Percentiles rank a stretch among this genome's conserved stretches.
Evolutionary conservation across 1,140 invertebrate species (phyloP).

Genomic region (Trachelipus rathkii): DNA sequence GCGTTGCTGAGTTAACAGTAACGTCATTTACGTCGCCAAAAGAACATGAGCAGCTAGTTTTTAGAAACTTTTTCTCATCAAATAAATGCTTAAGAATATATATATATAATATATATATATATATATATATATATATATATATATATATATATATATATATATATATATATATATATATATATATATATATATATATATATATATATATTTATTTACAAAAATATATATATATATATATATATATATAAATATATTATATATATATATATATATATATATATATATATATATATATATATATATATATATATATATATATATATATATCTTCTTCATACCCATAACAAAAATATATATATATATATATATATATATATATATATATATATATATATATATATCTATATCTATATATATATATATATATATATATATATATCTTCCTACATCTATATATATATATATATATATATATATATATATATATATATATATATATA

Average conservation of each 20-base stretch:
- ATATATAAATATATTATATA: neutral
- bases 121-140: neutral
- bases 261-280: no score
- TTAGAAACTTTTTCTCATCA: no score
- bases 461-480: neutral
- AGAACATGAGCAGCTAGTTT: no score
- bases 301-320: neutral
- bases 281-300: no score
- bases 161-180: neutral
- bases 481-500: neutral
- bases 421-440: neutral
- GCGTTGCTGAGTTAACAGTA: no score
- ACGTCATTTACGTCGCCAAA: no score
- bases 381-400: neutral
- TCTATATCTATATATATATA: neutral
- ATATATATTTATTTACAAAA: neutral
- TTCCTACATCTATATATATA: neutral
- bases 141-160: neutral
- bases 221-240: conserved; percentile 13
- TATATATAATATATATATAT: conserved; percentile 2
- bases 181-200: conserved; percentile 7
- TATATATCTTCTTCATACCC: no score
- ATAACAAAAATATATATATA: no score
- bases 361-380: neutral
- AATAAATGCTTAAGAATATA: no score